phyloP scores from a whole-genome alignment of 64 coral and sea anemone species.

The Anthopleura sola region DNA sequence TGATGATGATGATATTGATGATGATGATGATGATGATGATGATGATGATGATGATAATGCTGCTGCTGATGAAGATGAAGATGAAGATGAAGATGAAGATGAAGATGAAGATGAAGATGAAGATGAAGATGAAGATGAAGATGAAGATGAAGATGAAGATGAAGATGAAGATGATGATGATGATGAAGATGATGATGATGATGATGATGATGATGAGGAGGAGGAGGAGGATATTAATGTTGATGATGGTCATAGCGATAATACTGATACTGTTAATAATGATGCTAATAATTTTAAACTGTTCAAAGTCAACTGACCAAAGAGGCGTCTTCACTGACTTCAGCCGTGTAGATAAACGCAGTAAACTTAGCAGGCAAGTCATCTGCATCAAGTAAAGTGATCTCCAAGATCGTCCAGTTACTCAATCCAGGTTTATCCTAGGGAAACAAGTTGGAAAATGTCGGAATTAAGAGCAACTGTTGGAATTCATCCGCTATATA shows the following conservation, averaged over 20 bases:
- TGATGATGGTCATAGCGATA: too few species aligned
- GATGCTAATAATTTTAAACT: background rate
- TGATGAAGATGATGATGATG: too few species aligned
- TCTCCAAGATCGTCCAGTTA: constrained; percentile 45
- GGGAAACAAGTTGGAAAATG: background rate
- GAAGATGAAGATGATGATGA: too few species aligned
- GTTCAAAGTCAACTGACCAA: constrained; percentile 30
- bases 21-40: too few species aligned
- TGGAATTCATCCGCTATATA: background rate
- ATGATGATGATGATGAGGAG: too few species aligned
- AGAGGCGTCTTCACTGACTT: constrained; percentile 22
- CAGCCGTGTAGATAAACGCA: constrained; percentile 4
- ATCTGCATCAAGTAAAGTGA: constrained; percentile 34
- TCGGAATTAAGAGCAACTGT: background rate
- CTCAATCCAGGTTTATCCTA: constrained; percentile 30
- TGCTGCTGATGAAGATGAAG: background rate
- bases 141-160: background rate
- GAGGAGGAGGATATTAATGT: too few species aligned
- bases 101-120: background rate
- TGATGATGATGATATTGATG: too few species aligned
- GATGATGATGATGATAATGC: too few species aligned
- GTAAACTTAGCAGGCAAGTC: constrained; percentile 50
- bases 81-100: background rate
- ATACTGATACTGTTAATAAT: background rate
- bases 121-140: background rate